Evolutionary conservation across 2,888 invertebrate species (phyloP).

Genomic region (Phania funesta): DNA sequence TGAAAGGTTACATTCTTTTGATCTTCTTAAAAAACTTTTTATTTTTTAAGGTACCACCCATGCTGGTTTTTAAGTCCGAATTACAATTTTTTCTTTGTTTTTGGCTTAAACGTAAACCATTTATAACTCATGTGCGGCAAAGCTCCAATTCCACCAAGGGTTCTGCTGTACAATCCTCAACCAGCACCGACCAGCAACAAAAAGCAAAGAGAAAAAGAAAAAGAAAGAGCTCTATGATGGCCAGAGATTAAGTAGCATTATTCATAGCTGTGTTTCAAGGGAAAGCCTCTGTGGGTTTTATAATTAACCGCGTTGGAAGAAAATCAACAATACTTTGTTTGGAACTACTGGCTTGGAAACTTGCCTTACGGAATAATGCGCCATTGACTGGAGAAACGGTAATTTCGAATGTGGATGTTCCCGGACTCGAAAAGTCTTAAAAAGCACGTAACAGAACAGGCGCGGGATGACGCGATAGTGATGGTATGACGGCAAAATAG

Average conservation of each 20-base stretch:
- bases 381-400: too few species aligned
- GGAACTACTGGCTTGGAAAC: too few species aligned
- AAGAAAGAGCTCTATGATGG: constrained; percentile 20
- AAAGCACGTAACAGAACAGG: too few species aligned
- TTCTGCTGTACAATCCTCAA: constrained; percentile 68
- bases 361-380: too few species aligned
- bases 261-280: too few species aligned
- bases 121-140: constrained; percentile 70
- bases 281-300: too few species aligned
- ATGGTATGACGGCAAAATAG: too few species aligned
- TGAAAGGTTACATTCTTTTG: not conserved
- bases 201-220: constrained; percentile 59
- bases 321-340: too few species aligned
- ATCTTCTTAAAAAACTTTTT: not conserved
- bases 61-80: constrained; percentile 72
- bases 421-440: too few species aligned
- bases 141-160: constrained; percentile 73
- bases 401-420: too few species aligned
- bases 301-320: too few species aligned
- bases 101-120: constrained; percentile 73
- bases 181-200: constrained; percentile 59
- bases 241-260: not conserved
- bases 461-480: too few species aligned
- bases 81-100: constrained; percentile 72
- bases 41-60: constrained; percentile 69